Conservation (phyloP, 2,797 vertebrate genomes). For the Limnodromus scolopaceus region DNA sequence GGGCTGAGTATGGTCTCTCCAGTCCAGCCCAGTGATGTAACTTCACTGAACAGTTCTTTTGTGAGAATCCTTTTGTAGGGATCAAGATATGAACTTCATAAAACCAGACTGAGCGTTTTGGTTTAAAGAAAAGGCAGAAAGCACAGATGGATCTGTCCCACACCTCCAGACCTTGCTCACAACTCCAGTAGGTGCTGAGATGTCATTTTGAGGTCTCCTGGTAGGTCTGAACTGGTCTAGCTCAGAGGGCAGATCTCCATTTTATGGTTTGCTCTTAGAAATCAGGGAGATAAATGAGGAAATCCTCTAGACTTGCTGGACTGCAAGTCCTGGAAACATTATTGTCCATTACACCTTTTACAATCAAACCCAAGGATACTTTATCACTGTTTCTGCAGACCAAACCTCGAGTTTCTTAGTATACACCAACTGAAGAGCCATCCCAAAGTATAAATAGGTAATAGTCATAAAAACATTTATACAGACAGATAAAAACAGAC, state of each 20-base stretch:
- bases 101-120: not conserved
- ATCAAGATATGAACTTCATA: not conserved
- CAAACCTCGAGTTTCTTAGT: not conserved
- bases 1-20: not conserved
- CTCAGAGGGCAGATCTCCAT: not conserved
- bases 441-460: not conserved
- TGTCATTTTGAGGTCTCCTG: not conserved
- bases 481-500: slow-evolving; percentile 44
- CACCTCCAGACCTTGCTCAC: not conserved
- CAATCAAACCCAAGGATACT: not conserved
- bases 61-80: not conserved
- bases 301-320: not conserved
- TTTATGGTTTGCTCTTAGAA: not conserved
- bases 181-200: not conserved
- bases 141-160: not conserved
- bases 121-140: not conserved
- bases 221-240: not conserved
- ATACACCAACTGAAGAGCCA: not conserved
- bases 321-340: not conserved
- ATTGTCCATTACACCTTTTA: not conserved
- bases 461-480: not conserved
- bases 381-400: not conserved
- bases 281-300: not conserved
- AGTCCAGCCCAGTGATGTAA: not conserved
- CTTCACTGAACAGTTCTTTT: not conserved